phyloP scores from a whole-genome alignment of 2,797 vertebrate species.

The Threskiornis aethiopicus region DNA sequence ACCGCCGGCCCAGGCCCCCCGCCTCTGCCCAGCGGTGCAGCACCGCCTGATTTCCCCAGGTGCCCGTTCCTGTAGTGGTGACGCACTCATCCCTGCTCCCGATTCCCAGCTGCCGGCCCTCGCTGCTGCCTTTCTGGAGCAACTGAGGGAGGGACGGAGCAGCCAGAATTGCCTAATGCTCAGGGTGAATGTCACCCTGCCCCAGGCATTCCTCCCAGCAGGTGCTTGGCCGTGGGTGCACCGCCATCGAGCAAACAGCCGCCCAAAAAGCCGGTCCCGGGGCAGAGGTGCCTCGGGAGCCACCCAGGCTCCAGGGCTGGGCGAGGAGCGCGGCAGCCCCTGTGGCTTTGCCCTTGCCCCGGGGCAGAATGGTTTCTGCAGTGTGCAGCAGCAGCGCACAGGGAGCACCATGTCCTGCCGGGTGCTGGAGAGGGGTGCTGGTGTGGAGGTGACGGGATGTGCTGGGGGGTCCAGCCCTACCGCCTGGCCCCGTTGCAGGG shows the following conservation, averaged over 20 bases:
- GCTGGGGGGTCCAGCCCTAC: too few relatives aligned
- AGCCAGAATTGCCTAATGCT: neutral
- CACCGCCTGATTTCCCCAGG: conserved; percentile 28
- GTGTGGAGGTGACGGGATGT: neutral
- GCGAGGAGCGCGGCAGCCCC: fast-evolving
- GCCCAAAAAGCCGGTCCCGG: neutral
- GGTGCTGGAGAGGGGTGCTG: neutral
- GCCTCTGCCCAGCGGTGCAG: neutral
- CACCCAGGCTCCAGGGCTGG: fast-evolving
- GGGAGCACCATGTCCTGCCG: neutral
- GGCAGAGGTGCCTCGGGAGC: neutral
- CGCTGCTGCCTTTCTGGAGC: conserved; percentile 22
- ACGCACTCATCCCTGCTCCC: neutral
- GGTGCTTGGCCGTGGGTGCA: neutral
- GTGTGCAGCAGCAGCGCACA: neutral
- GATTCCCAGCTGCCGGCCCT: neutral
- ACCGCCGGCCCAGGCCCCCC: fast-evolving
- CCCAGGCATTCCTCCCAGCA: neutral
- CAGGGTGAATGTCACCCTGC: conserved; percentile 22
- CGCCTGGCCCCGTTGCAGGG: fast-evolving
- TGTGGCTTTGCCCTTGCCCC: neutral
- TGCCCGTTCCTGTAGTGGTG: conserved; percentile 23
- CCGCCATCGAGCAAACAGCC: neutral
- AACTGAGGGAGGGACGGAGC: neutral
- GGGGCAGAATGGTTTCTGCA: fast-evolving